Evolutionary conservation across 2,888 invertebrate genomes (phyloP), one percentile per base, ranked within the genome.

Genomic region (Nemapogon koenigi): DNA sequence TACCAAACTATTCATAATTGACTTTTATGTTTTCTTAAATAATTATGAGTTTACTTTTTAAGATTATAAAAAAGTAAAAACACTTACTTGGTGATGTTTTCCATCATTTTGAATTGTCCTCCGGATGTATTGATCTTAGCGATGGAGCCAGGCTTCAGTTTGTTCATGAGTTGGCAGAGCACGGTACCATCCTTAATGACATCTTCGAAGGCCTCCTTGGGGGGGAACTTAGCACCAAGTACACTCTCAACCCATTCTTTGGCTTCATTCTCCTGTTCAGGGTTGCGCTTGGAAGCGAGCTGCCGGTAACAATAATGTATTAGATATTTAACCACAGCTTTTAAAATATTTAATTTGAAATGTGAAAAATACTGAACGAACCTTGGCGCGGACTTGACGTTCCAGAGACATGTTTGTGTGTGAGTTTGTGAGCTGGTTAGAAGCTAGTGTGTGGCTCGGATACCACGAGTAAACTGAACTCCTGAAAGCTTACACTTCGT

Each of bases 91-190:
- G 93, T 94, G 71, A 98, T 94, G 84, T 99, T 99, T 76, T 99
- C 98, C 98, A 99, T 99, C 89, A 98, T 90, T 67, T 97, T 98
- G 88, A 99, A 99, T 64, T 97, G 96, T 63, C 97, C 96, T 51
- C 97, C 96, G 33, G 88, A 86, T 50, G 88, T 86, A 84, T 98
- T 97, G 79, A 98, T 89, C 76, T 97, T 97, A 59, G 86, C 61
- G 44, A 97, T 81, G 46, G 91, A 81, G 53, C 95, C 95, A 33
- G 98, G 97, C 48, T 86, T 79, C 51, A 99, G 76, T 66, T 91
- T 93, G 85, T 99, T 98, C 81, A 98, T 94, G 55, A 99, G 75
- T 59, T 89, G 88, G 83, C 97, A 97, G 47, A 97, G 86, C 45
- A 97, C 88, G 49, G 90, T 89, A 41, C 97, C 97, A 73, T 97